Percentiles rank a stretch among this genome's conserved stretches.
phyloP scores from a whole-genome alignment of 2,888 invertebrate species.

The Neocrepidodera transversa region DNA sequence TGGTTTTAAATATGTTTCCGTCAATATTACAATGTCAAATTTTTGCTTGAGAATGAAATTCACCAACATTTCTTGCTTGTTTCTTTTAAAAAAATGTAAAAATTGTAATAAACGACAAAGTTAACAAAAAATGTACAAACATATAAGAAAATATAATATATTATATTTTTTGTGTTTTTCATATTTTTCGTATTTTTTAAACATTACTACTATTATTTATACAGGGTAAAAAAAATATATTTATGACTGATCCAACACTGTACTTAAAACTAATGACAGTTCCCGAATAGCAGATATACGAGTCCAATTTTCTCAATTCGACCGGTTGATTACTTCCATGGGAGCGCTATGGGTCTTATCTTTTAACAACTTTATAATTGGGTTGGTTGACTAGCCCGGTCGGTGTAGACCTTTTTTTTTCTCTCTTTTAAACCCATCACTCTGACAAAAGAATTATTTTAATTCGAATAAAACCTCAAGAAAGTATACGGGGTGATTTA shows the following conservation, averaged over 20 bases:
- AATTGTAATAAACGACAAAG: too few species aligned
- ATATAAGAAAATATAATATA: too few species aligned
- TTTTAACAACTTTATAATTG: slow-evolving; percentile 41
- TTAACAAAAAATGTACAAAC: too few species aligned
- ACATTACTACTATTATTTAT: too few species aligned
- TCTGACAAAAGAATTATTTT: slow-evolving; percentile 22
- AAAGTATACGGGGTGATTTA: not conserved
- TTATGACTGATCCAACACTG: not conserved
- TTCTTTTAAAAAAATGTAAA: too few species aligned
- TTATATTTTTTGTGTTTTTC: too few species aligned
- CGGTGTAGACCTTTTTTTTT: slow-evolving; percentile 24
- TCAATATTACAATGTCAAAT: too few species aligned
- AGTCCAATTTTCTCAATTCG: slow-evolving; percentile 17
- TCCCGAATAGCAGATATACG: slow-evolving; percentile 8
- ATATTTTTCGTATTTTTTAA: too few species aligned
- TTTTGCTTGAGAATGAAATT: too few species aligned
- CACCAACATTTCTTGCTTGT: too few species aligned
- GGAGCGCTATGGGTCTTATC: slow-evolving; percentile 36
- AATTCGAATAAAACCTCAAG: slow-evolving; percentile 7
- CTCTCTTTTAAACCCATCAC: slow-evolving; percentile 12
- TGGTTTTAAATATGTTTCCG: too few species aligned
- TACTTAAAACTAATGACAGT: slow-evolving; percentile 1
- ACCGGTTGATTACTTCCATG: slow-evolving; percentile 32
- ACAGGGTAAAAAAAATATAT: too few species aligned
- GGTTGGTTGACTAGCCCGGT: slow-evolving; percentile 21